Conservation (phyloP, 2,888 invertebrate species). For the Coelopa pilipes region DNA sequence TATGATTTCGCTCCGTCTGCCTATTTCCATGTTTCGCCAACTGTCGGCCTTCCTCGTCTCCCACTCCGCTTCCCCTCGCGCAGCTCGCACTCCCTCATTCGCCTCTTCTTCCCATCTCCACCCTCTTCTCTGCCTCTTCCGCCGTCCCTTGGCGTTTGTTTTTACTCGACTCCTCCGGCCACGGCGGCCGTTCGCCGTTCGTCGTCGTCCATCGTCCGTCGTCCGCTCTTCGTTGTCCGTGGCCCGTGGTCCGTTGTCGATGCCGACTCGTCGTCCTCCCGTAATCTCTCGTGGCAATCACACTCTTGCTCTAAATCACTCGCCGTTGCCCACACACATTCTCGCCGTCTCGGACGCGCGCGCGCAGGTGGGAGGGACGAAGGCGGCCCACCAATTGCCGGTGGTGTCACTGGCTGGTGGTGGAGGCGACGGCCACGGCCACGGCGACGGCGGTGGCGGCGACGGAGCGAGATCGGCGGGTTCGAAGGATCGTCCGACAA, state of each 20-base stretch:
- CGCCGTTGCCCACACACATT: not conserved
- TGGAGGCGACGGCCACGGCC: too few relatives aligned
- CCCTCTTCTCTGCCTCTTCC: too few relatives aligned
- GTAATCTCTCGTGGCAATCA: constrained; percentile 26
- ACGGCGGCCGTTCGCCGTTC: too few relatives aligned
- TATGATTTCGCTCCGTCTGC: not conserved
- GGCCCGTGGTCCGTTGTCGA: too few relatives aligned
- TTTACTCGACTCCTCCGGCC: too few relatives aligned
- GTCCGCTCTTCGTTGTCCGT: too few relatives aligned
- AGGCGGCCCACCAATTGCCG: not conserved
- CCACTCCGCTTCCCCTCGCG: too few relatives aligned
- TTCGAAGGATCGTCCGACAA: too few relatives aligned
- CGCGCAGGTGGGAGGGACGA: not conserved
- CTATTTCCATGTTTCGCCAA: not conserved
- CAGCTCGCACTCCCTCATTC: too few relatives aligned
- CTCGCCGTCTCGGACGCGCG: not conserved
- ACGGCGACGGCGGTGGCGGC: not conserved
- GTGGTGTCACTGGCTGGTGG: not conserved
- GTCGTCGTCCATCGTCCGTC: not conserved
- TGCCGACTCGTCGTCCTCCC: not conserved
- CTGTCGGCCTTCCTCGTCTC: not conserved
- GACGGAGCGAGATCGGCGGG: too few relatives aligned
- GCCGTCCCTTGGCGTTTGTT: not conserved
- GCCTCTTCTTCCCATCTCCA: too few relatives aligned
- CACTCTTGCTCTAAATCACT: constrained; percentile 18